A percentile compares a stretch with the other conserved stretches of the same genome.
These are phyloP conservation scores for Antechinus flavipes DNA, from an alignment of 2,113 vertebrate species.

Conservation along the genomic window DNA sequence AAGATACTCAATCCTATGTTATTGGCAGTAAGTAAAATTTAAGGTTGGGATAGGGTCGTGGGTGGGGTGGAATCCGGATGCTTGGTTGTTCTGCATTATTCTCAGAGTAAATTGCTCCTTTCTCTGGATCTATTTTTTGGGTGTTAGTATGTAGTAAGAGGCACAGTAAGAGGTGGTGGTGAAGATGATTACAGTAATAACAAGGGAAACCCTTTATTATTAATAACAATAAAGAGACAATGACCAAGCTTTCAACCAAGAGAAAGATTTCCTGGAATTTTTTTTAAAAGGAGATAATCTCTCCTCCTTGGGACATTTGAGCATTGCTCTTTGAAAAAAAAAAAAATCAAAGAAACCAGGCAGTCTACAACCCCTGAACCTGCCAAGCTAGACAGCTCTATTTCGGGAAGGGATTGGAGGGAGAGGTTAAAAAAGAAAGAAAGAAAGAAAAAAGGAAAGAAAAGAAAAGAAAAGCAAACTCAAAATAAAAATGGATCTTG, in stretches of 20 bases:
- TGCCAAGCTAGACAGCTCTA: neutral
- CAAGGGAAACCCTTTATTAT: neutral
- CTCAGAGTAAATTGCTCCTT: slow-evolving; percentile 31
- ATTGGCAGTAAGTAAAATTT: neutral
- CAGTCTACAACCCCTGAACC: neutral
- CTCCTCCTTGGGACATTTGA: slow-evolving; percentile 10
- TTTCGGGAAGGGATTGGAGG: slow-evolving; percentile 2
- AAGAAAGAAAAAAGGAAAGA: neutral
- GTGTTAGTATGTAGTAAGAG: slow-evolving; percentile 3
- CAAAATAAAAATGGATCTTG: neutral
- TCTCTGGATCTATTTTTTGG: slow-evolving; percentile 17
- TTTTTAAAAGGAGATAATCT: neutral
- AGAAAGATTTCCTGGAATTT: neutral
- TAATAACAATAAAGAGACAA: neutral
- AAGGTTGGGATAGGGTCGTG: neutral
- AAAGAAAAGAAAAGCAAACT: neutral
- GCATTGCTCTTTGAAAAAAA: neutral
- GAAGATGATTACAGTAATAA: neutral
- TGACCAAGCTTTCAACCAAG: neutral
- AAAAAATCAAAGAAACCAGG: slow-evolving; percentile 28
- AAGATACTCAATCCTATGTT: neutral
- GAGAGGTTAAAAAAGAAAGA: neutral
- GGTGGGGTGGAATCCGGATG: neutral
- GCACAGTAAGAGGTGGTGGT: neutral
- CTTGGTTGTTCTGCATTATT: neutral